Base-by-base conservation (phyloP, 2,113 vertebrate genomes). In the Dryoscopus gambensis region DNA sequence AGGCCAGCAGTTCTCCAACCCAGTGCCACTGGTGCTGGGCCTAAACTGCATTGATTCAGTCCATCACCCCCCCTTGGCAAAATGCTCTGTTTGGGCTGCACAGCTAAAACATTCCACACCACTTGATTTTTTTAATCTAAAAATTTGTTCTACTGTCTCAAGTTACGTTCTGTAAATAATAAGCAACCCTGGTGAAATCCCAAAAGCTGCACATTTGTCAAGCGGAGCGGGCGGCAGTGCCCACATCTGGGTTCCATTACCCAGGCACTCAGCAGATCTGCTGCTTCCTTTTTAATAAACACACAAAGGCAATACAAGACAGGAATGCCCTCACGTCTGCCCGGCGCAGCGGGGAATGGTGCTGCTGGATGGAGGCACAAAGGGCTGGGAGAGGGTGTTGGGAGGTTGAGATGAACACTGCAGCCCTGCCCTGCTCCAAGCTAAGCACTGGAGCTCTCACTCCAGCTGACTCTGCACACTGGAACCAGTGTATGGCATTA, bases 231-330 rank as follows among this genome's bases (percentile, higher is more conserved):
- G 83, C 68, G 20, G 96, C 82, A 93, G 84, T 94, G 97, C 97
- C 95, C 97, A 97, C 98, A 98, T 98, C 98, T 98, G 98, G 92
- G 90, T 97, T 95, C 84, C 97, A 98, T 98, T 98, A 98, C 88
- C 95, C 89, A 92, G 11, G 94, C 83, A 91, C 98, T 98, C 98
- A 91, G 91, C 95, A 97, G 97, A 96, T 96, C 67, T 76, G 95
- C 97, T 91, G 97, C 98, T 97, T 98, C 97, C 94, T 93, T 95
- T 97, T 93, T 97, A 98, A 98, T 97, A 97, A 97, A 98, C 89
- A 95, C 96, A 98, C 93, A 84, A 95, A 96, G 94, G 95, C 95
- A 96, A 96, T 27, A 65, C 84, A 95, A 97, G 97, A 89, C 91
- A 97, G 97, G 95, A 96, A 95, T 97, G 96, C 97, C 96, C 98